These are phyloP conservation scores for Julus scandinavius DNA, from an alignment of 2,888 invertebrate genomes.

Conservation along the genomic window DNA sequence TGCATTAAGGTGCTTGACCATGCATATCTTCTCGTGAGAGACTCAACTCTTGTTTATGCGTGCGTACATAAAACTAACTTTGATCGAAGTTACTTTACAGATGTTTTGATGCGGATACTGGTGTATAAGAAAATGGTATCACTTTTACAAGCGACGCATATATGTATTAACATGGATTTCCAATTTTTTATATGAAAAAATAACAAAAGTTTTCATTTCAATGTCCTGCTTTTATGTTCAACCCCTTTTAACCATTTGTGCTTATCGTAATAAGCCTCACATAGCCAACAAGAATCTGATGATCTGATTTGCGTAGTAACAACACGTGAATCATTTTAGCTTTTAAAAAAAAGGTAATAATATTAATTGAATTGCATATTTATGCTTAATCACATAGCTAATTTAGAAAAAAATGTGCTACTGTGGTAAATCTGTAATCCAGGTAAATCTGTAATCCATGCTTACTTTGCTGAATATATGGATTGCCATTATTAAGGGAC, in stretches of 20 bases:
- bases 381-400: too few relatives aligned
- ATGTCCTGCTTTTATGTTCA: background rate
- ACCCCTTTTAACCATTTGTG: background rate
- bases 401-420: too few relatives aligned
- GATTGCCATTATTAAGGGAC: too few relatives aligned
- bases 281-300: background rate
- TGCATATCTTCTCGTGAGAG: slow-evolving; percentile 9
- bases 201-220: slow-evolving; percentile 6
- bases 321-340: too few relatives aligned
- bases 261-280: background rate
- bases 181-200: background rate
- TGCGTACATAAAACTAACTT: slow-evolving; percentile 32
- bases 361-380: too few relatives aligned
- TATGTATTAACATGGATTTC: background rate
- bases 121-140: background rate
- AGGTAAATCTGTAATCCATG: too few relatives aligned
- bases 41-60: slow-evolving; percentile 14
- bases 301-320: too few relatives aligned
- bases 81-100: slow-evolving; percentile 39
- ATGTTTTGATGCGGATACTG: slow-evolving; percentile 30
- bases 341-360: too few relatives aligned
- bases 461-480: too few relatives aligned
- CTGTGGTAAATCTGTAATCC: too few relatives aligned
- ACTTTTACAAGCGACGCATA: background rate
- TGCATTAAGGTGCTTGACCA: slow-evolving; percentile 42